A percentile compares a stretch with the other conserved stretches of the same genome.
These are phyloP conservation scores for Rhinopithecus roxellana DNA, from an alignment of 2,113 vertebrate species.

Conservation along the genomic window DNA sequence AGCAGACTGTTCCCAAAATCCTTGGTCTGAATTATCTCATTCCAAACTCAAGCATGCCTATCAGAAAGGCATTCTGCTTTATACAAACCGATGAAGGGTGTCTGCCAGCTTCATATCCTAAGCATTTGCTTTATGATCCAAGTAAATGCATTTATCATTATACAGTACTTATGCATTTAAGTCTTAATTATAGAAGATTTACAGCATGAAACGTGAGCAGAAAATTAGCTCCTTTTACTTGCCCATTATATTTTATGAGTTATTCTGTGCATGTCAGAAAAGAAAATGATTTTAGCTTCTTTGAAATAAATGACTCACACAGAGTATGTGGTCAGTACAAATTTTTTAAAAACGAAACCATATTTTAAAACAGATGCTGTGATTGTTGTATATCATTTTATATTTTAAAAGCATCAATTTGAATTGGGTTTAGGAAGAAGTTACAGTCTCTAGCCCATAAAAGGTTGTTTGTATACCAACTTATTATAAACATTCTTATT, in stretches of 20 bases:
- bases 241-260: not conserved
- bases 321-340: not conserved
- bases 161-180: not conserved
- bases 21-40: not conserved
- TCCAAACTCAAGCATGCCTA: not conserved
- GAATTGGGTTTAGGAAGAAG: not conserved
- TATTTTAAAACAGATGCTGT: not conserved
- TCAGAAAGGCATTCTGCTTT: not conserved
- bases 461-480: not conserved
- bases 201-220: not conserved
- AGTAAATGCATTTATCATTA: not conserved
- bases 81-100: not conserved
- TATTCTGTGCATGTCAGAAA: not conserved
- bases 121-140: not conserved
- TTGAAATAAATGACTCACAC: not conserved
- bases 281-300: conserved; percentile 13
- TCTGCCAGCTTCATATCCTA: not conserved
- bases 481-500: conserved; percentile 20
- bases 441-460: not conserved
- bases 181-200: not conserved
- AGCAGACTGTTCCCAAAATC: not conserved
- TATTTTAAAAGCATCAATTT: not conserved
- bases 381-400: not conserved
- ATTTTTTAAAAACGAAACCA: not conserved
- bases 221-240: not conserved